Conservation (phyloP, 1,140 invertebrate genomes). For the Philaenus spumarius region DNA sequence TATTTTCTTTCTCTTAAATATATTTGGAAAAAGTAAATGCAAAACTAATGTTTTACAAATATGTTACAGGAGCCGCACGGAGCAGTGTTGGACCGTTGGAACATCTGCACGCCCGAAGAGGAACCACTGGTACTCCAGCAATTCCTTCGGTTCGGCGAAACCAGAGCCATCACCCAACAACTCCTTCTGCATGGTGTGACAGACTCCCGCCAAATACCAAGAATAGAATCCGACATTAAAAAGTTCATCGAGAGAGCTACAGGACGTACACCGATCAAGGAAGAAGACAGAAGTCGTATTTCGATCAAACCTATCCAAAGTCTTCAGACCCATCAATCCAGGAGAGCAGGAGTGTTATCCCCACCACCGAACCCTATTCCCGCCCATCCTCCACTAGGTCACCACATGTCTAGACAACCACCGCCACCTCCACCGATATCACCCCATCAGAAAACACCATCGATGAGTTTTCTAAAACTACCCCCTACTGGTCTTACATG, state of each 20-base stretch:
- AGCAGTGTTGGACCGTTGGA: slow-evolving; percentile 72
- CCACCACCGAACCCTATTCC: slow-evolving; percentile 16
- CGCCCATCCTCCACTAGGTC: slow-evolving; percentile 10
- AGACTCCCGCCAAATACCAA: slow-evolving; percentile 30
- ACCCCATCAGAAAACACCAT: slow-evolving; percentile 4
- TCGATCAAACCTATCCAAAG: slow-evolving; percentile 14
- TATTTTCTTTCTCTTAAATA: no score
- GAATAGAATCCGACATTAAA: slow-evolving; percentile 49
- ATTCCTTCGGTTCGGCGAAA: slow-evolving; percentile 78
- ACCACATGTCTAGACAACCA: background rate
- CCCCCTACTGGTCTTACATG: slow-evolving; percentile 29
- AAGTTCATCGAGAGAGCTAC: slow-evolving; percentile 46
- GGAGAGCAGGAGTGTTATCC: slow-evolving; percentile 6
- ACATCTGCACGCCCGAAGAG: slow-evolving; percentile 73
- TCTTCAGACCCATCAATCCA: background rate
- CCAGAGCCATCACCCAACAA: slow-evolving; percentile 72
- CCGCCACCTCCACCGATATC: slow-evolving; percentile 21
- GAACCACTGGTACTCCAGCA: slow-evolving; percentile 79
- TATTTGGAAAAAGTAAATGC: no score
- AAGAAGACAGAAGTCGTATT: slow-evolving; percentile 15
- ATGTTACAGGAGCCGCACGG: slow-evolving; percentile 56
- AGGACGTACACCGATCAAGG: slow-evolving; percentile 5
- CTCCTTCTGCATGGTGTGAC: slow-evolving; percentile 48
- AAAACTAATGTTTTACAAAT: no score
- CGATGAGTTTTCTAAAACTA: slow-evolving; percentile 28